A percentile compares a stretch with the other conserved stretches of the same genome.
Conservation (phyloP, 2,113 vertebrate genomes). For the Elaphurus davidianus region DNA sequence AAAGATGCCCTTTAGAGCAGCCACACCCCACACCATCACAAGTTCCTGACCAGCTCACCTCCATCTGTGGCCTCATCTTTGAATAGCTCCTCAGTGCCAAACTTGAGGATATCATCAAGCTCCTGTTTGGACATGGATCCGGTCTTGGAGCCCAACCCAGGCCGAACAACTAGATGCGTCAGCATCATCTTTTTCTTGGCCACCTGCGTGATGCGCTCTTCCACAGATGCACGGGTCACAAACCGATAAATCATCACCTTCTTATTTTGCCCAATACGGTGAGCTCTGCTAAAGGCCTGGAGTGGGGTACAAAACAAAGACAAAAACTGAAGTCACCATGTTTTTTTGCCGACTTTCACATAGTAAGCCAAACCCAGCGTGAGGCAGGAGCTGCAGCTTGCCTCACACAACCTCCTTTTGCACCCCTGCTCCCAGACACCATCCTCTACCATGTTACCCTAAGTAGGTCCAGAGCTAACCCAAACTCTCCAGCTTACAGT, state of each 20-base stretch:
- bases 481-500: conserved; percentile 2
- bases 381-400: not conserved
- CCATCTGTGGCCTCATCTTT: conserved; percentile 94
- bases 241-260: conserved; percentile 99
- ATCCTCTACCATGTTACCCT: not conserved
- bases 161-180: conserved; percentile 96
- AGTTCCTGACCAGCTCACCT: conserved; percentile 73
- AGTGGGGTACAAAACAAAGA: not conserved
- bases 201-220: conserved; percentile 98
- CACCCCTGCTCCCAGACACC: not conserved
- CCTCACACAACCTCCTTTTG: not conserved
- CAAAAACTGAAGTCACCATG: not conserved
- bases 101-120: conserved; percentile 98
- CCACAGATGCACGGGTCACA: conserved; percentile 97
- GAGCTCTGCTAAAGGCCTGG: conserved; percentile 98
- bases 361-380: not conserved
- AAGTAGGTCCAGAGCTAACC: not conserved
- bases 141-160: conserved; percentile 96
- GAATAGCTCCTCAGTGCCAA: conserved; percentile 97
- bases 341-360: conserved; percentile 19
- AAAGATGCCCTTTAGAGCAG: not conserved
- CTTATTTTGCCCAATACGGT: conserved; percentile 98
- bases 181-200: conserved; percentile 99
- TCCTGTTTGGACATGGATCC: conserved; percentile 99
- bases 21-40: not conserved